These are phyloP conservation scores for Psammodynastes pulverulentus DNA, from an alignment of 2,113 vertebrate species.

Conservation along the genomic window DNA sequence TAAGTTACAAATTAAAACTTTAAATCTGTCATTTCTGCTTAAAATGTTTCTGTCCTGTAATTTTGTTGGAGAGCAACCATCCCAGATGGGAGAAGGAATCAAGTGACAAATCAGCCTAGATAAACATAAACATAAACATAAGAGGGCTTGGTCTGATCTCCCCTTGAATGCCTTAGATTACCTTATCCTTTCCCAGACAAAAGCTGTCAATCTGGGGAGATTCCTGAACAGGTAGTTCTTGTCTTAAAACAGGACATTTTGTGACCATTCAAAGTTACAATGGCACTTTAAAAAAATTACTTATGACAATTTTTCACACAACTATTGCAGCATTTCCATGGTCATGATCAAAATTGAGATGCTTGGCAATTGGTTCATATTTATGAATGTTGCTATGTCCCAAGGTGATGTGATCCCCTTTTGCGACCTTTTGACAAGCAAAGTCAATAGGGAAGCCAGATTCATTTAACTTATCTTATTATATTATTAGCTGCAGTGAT, in stretches of 20 bases:
- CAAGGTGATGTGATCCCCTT: no score
- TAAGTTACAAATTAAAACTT: not conserved
- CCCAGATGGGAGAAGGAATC: not conserved
- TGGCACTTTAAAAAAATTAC: no score
- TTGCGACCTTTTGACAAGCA: not conserved
- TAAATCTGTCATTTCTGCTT: not conserved
- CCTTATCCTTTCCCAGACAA: not conserved
- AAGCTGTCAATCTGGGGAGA: not conserved
- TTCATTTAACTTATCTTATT: not conserved
- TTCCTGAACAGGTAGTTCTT: not conserved
- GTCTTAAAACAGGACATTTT: not conserved
- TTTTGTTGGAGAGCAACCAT: not conserved
- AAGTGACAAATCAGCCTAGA: not conserved
- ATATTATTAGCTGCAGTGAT: not conserved
- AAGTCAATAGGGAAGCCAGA: not conserved
- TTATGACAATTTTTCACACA: no score
- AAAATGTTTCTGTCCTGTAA: not conserved
- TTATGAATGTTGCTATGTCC: not conserved
- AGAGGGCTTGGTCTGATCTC: no score
- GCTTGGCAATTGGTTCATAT: not conserved
- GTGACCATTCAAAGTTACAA: not conserved
- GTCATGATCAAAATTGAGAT: not conserved
- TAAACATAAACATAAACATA: no score
- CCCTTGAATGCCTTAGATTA: not conserved
- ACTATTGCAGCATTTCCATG: not conserved